Evolutionary conservation across 2,113 vertebrate genomes (phyloP), one percentile per base, ranked within the genome.

Genomic region (Syrrhaptes paradoxus): DNA sequence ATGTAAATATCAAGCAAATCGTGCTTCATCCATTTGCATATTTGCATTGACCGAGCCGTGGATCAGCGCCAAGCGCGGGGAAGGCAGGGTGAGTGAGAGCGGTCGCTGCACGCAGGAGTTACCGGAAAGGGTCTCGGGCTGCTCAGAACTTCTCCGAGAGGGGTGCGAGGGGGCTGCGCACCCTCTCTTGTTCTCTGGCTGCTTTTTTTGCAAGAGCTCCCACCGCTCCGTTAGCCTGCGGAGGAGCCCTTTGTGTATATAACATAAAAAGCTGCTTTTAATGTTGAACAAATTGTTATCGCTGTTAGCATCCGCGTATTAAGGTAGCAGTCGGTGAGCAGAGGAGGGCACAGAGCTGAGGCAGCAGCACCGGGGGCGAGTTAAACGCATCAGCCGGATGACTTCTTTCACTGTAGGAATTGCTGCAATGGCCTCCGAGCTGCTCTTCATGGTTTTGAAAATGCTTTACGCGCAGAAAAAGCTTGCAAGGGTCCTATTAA

Each of bases 11-110:
- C n/a, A 1, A 51, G 45, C 68, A 28, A 8, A 48, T 10, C 75
- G 67, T 4, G 0, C 82, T 22, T 29, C 46, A 1, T 0, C 34
- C 51, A 0, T 43, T 22, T 31, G 51, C 72, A 32, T 16, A 3
- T 65, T 45, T 13, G n/a, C 17, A 5, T 46, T 49, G 17, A 4
- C 17, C 4, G 45, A 34, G 13, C 49, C 17, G 55, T 4, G 65
- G 34, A 9, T 4, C 22, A 9, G 55, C 7, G 0, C 11, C 8
- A 38, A 41, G 17, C 7, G 59, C 59, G 65, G 18, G 2, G 9
- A 3, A 73, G 43, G 65, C 7, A 7, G 41, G 72, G 36, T 29
- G 24, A 36, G 61, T 3, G 10, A 13, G 1, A 18, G 73, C 77
- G 15, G 54, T 14, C 11, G 15, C 4, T 4, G 13, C 61, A 17